Evolutionary conservation across 37 sponge, comb jelly and placozoan genomes (phyloP), one percentile per base, ranked within the genome.

Genomic region (Haliclona indistincta): DNA sequence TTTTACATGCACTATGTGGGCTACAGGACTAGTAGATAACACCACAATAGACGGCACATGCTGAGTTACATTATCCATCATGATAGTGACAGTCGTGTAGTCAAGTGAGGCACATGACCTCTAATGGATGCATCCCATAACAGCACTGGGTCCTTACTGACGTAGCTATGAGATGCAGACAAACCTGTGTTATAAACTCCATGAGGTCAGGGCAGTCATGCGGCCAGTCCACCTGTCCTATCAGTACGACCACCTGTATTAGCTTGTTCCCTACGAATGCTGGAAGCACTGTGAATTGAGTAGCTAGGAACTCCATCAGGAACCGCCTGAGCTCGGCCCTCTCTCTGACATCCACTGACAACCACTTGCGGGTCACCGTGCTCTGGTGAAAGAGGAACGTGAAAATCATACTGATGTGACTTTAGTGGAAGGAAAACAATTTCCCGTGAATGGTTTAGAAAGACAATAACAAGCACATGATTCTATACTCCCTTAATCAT

Each of bases 181-280:
- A 35, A 79, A 91, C 92, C 76, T 91, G 80, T 0, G 68, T 75
- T 6, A 91, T 75, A 43, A 75, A 62, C 17, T 76, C 52, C 32
- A 94, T 73, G 81, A 94, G 91, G 23, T 94, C 88, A 0, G 95
- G 88, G 67, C 83, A 91, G 2, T 77, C 49, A 26, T 87, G 88
- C 1, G 95, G 95, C 95, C 95, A 94, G 40, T 94, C 95, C 4
- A 69, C 38, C 19, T 85, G 66, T 0, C 78, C 91, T 10, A 91
- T 78, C 54, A 75, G 53, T 8, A 90, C 91, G 2, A 94, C 65
- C 53, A 91, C 92, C 34, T 79, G 87, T 43, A 83, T 51, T 25
- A 82, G 42, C 64, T 94, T 94, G 73, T 86, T 94, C n/a, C 80
- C 42, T 15, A 94, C 28, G 60, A 80, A 94, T 38, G 60, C 20